phyloP scores from a whole-genome alignment of 2,888 invertebrate species.

The Pyrrhia umbra region DNA sequence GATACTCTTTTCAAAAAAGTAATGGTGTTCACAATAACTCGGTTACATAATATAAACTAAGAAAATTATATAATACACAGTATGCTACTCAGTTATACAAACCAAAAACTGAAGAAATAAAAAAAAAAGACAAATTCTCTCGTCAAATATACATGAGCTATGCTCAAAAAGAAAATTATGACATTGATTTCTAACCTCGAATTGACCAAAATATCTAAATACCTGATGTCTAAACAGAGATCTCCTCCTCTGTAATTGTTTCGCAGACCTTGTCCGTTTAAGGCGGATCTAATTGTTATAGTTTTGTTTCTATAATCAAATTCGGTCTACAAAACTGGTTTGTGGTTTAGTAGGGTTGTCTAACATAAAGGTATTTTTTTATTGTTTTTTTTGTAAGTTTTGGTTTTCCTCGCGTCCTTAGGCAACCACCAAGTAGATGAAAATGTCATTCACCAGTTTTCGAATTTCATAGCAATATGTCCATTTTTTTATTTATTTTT shows the following conservation, averaged over 20 bases:
- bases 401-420: no score
- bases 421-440: no score
- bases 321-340: slow-evolving; percentile 47
- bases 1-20: no score
- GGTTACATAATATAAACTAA: no score
- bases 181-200: slow-evolving; percentile 15
- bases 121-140: not conserved
- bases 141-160: not conserved
- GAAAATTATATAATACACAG: no score
- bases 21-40: no score
- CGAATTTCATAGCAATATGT: no score
- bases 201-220: slow-evolving; percentile 1
- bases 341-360: slow-evolving; percentile 39
- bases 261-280: slow-evolving; percentile 40
- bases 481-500: no score
- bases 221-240: not conserved
- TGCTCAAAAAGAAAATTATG: slow-evolving; percentile 20
- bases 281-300: slow-evolving; percentile 51
- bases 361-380: not conserved
- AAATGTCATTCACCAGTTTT: no score
- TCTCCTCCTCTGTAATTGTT: slow-evolving; percentile 28
- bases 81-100: no score
- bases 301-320: slow-evolving; percentile 51
- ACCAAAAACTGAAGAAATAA: no score
- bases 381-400: no score